These are phyloP conservation scores for Creontiades dilutus DNA, from an alignment of 2,888 invertebrate species.

Conservation along the genomic window DNA sequence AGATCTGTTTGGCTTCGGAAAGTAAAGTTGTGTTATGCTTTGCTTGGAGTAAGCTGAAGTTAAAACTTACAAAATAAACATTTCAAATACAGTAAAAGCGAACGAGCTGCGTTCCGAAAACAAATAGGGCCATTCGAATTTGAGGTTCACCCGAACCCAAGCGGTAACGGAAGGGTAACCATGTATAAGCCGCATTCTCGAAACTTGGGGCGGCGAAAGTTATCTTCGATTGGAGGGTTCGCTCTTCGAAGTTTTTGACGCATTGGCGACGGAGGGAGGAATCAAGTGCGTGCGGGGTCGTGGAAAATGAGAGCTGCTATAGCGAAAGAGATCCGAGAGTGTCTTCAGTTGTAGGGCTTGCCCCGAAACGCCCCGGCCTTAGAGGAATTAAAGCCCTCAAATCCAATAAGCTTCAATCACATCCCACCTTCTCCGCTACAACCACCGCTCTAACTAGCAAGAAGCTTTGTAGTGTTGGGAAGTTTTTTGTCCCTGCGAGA, in stretches of 20 bases:
- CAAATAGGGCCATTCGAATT: slow-evolving; percentile 24
- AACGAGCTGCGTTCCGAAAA: not conserved
- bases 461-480: slow-evolving; percentile 10
- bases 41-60: not conserved
- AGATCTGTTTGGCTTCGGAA: not conserved
- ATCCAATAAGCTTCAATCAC: slow-evolving; percentile 68
- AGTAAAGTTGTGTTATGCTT: slow-evolving; percentile 21
- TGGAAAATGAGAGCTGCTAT: not conserved
- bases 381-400: slow-evolving; percentile 66
- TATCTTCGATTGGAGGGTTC: not conserved
- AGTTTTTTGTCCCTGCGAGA: not conserved
- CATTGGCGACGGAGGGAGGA: not conserved
- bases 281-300: slow-evolving; percentile 1
- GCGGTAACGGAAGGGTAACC: not conserved
- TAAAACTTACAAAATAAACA: not conserved
- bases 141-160: not conserved
- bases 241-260: not conserved
- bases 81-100: slow-evolving; percentile 2
- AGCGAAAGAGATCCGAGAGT: slow-evolving; percentile 57
- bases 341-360: slow-evolving; percentile 69
- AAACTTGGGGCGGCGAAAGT: not conserved
- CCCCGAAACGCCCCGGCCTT: slow-evolving; percentile 62
- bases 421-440: slow-evolving; percentile 53
- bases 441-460: not conserved
- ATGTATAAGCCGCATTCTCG: not conserved